Base-by-base conservation (phyloP, 1,140 invertebrate species). In the Aphaenogaster floridana region DNA sequence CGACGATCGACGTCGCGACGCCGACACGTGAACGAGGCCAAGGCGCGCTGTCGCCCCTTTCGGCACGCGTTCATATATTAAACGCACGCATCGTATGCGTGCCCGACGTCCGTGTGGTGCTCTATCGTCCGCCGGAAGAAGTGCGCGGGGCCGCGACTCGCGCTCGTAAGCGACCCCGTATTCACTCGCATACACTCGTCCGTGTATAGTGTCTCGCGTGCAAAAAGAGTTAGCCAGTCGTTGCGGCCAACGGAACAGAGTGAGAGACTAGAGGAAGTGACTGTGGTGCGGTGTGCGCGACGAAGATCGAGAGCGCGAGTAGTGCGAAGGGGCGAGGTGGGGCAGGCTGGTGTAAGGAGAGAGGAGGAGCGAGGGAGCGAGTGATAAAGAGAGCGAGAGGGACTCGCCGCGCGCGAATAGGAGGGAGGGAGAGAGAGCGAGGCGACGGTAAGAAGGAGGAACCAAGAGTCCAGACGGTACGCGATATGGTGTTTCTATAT, bases 1-100 rank as follows among this genome's bases (percentile, higher is more conserved):
- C 63, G 6, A 76, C 87, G 86, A 92, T 93, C 95, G 94, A 13
- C 57, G 45, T 9, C 57, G 6, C 45, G 48, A 34, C 71, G 80
- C 39, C 7, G 28, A 28, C 36, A 64, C 39, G 34, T 39, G 50
- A 13, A 11, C 17, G 21, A 5, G 15, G 28, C 28, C 15, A 17
- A 28, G 42, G 52, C 42, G 48, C 39, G 39, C 28, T 28, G 13
- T 57, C 50, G 28, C 0, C 17, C 15, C 48, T 69, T 34, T 59
- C 48, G 45, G 9, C 63, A 81, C 50, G 17, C 59, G 28, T 28
- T 28, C 0, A 0, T 28, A 57, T 2, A 42, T 68, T 2, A 28
- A n/a, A 59, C 13, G 64, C 54, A 69, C 50, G 8, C 21, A 59
- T 61, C 11, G 57, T 50, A 59, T n/a, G 34, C 45, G 50, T 42